These are phyloP conservation scores for Egretta garzetta DNA, from an alignment of 2,113 vertebrate species.

Conservation along the genomic window DNA sequence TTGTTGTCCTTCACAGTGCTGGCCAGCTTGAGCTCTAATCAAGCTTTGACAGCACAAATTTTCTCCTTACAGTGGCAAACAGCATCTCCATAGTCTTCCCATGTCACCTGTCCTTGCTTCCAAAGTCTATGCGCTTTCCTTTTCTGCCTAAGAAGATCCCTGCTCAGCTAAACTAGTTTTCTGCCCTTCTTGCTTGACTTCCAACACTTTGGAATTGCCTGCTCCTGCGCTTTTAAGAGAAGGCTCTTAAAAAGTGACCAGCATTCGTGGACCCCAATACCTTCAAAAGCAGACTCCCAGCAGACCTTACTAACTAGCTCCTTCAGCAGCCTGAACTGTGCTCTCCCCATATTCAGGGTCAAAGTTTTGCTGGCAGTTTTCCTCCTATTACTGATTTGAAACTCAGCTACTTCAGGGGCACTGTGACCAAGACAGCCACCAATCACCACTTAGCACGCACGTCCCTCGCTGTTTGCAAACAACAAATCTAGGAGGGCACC, in stretches of 20 bases:
- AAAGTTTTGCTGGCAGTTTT: not conserved
- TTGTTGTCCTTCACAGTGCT: not conserved
- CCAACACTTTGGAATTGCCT: not conserved
- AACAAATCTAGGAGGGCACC: not conserved
- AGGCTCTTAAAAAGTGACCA: not conserved
- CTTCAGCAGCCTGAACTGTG: not conserved
- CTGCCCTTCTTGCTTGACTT: not conserved
- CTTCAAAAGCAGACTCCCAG: not conserved
- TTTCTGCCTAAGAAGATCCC: not conserved
- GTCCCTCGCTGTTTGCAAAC: not conserved
- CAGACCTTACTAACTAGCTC: not conserved
- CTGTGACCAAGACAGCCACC: not conserved
- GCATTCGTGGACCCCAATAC: not conserved
- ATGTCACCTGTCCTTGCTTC: not conserved
- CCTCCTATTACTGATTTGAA: not conserved
- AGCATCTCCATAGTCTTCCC: not conserved
- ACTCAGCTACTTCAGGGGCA: not conserved
- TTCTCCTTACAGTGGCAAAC: not conserved
- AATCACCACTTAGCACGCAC: not conserved
- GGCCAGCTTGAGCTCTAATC: not conserved
- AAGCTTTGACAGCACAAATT: not conserved
- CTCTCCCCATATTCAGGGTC: not conserved
- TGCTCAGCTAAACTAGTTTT: not conserved
- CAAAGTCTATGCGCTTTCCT: not conserved
- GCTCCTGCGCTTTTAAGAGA: not conserved